Base-by-base conservation (phyloP, 23 tunicate genomes). In the Trididemnum miniatum region DNA sequence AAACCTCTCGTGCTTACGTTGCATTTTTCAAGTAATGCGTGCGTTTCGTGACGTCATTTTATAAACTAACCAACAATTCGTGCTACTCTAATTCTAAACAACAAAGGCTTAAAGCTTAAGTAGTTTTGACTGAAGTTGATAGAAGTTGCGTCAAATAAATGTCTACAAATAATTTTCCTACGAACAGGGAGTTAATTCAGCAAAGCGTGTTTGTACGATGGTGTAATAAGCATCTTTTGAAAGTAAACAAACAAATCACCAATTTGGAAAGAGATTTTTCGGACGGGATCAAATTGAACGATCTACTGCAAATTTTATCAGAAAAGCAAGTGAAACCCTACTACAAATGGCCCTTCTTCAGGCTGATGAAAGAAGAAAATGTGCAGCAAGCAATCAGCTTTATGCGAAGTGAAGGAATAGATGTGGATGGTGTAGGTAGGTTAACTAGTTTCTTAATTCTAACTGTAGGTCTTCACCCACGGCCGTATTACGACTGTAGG, bases 201-300 rank as follows among this genome's bases (percentile, higher is more conserved):
- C 91, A 91, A 31, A 91, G 90, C 72, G 90, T 96, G 0, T 96
- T 96, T 85, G 91, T 97, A 2, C 71, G 99, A 54, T 96, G 99
- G 99, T 96, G 99, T 88, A 96, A 96, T 75, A 92, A 91, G 77
- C 99, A 96, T 80, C 59, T 96, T 50, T 91, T 88, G 77, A 71
- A 85, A 35, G 93, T 93, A 65, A 84, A 96, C 88, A 91, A 91
- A 80, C 83, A 92, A 25, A 29, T 96, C 38, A 88, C 73, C 23
- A 82, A 50, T 36, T 71, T 96, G 78, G 91, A 84, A 25, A 87
- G 89, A 28, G 99, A 96, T 78, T 80, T 96, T 31, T 84, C 94
- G 44, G 97, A 91, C 49, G 99, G 99, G 27, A 38, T 96, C 65
- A 51, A 94, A 69, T 82, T 96, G 28, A 96, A 91, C 51, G 76